Conservation (phyloP, 2,888 invertebrate species). For the Pollenia labialis region DNA sequence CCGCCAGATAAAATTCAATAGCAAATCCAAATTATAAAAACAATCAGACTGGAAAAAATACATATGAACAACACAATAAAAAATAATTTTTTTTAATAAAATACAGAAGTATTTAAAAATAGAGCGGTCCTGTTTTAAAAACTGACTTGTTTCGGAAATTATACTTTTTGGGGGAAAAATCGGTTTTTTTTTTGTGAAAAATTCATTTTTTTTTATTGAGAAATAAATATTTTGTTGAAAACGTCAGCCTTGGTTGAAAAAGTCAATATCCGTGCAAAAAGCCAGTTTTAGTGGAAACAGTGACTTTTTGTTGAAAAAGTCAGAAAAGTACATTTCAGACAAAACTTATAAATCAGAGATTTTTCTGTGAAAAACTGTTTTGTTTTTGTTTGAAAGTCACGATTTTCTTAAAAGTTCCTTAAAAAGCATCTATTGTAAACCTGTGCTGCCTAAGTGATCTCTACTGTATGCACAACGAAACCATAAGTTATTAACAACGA, state of each 20-base stretch:
- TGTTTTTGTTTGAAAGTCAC: neutral
- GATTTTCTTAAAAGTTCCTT: neutral
- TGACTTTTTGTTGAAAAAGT: too few species aligned
- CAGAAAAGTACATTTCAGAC: too few species aligned
- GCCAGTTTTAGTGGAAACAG: too few species aligned
- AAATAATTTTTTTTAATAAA: too few species aligned
- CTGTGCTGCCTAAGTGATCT: neutral
- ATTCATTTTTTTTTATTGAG: neutral
- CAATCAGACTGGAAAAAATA: conserved; percentile 6
- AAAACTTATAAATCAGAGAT: too few species aligned
- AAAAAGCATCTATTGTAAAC: neutral
- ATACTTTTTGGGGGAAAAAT: neutral
- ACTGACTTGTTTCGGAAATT: neutral
- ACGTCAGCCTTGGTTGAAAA: too few species aligned
- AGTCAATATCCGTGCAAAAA: too few species aligned
- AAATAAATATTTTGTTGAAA: neutral
- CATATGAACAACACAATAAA: conserved; percentile 1
- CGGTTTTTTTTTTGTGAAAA: neutral
- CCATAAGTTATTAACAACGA: neutral
- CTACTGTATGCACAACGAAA: neutral
- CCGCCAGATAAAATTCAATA: conserved; percentile 56
- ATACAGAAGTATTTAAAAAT: too few species aligned
- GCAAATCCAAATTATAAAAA: conserved; percentile 49
- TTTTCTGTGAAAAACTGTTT: neutral
- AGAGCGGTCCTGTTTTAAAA: too few species aligned